phyloP scores from a whole-genome alignment of 2,888 invertebrate genomes.

The Dynastes hyllus region DNA sequence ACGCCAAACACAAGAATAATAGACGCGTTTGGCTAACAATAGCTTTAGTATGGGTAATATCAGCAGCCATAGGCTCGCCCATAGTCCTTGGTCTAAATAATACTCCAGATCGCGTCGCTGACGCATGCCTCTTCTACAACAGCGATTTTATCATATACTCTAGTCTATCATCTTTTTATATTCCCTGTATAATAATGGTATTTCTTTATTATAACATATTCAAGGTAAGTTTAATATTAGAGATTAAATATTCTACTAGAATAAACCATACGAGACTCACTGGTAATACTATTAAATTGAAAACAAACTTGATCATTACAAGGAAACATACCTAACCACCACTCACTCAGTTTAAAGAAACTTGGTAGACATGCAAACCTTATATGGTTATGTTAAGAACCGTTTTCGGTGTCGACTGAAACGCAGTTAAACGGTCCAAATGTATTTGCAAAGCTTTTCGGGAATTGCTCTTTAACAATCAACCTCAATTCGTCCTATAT shows the following conservation, averaged over 20 bases:
- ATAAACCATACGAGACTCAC: too few relatives aligned
- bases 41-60: slow-evolving; percentile 95
- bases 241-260: neutral
- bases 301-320: too few relatives aligned
- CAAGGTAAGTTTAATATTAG: slow-evolving; percentile 78
- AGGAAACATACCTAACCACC: too few relatives aligned
- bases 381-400: too few relatives aligned
- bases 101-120: slow-evolving; percentile 87
- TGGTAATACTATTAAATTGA: too few relatives aligned
- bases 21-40: slow-evolving; percentile 96
- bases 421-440: too few relatives aligned
- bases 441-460: too few relatives aligned
- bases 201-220: slow-evolving; percentile 98
- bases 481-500: too few relatives aligned
- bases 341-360: too few relatives aligned
- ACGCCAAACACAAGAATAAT: slow-evolving; percentile 98
- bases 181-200: slow-evolving; percentile 99
- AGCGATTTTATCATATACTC: slow-evolving; percentile 98
- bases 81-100: slow-evolving; percentile 97
- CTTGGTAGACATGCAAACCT: too few relatives aligned
- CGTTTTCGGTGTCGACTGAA: too few relatives aligned
- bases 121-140: slow-evolving; percentile 97
- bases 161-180: slow-evolving; percentile 98
- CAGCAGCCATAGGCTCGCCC: slow-evolving; percentile 95
- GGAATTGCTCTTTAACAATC: too few relatives aligned